Evolutionary conservation across 2,797 vertebrate species (phyloP), one percentile per base, ranked within the genome.

Genomic region (Molossus molossus): DNA sequence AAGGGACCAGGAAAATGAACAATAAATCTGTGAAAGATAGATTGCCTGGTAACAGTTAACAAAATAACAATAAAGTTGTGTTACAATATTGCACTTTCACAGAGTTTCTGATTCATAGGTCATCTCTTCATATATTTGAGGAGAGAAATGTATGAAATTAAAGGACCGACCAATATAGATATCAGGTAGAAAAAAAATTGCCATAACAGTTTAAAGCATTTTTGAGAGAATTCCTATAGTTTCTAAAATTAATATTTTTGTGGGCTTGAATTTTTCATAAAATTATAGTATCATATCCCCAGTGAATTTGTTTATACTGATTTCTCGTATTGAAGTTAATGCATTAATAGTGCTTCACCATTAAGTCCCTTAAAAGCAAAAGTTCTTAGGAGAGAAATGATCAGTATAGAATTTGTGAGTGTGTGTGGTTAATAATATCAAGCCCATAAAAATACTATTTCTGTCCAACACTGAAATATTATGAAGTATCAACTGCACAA

Each of bases 51-150:
- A 88, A 87, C 9, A 95, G 64, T 67, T 80, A 81, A 62, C 55
- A 45, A 45, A 45, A 45, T 45, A 45, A 45, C 40, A 73, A 40
- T 81, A 76, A 79, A 37, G 7, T 50, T 62, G 9, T 75, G 80
- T 72, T 76, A 48, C 64, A 83, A 84, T 65, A 72, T 14, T 76
- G 15, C n/a, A 84, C 4, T 87, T 73, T 73, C 23, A n/a, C 62
- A 62, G 48, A 69, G 23, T 87, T 93, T 60, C 40, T 76, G 20
- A 58, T 81, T 85, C 21, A 89, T 29, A 33, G 15, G 20, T 10
- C 18, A 17, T 53, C 48, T 88, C n/a, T 91, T 90, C 70, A 70
- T 48, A 70, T 87, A 87, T 57, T 65, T 87, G 33, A 91, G n/a
- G 64, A 81, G 27, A 83, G 20, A 95, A 75, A 69, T 6, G 73